Evolutionary conservation across 92 coral and sea anemone genomes (phyloP), one percentile per base, ranked within the genome.

Genomic region (Zoanthus gigantus): DNA sequence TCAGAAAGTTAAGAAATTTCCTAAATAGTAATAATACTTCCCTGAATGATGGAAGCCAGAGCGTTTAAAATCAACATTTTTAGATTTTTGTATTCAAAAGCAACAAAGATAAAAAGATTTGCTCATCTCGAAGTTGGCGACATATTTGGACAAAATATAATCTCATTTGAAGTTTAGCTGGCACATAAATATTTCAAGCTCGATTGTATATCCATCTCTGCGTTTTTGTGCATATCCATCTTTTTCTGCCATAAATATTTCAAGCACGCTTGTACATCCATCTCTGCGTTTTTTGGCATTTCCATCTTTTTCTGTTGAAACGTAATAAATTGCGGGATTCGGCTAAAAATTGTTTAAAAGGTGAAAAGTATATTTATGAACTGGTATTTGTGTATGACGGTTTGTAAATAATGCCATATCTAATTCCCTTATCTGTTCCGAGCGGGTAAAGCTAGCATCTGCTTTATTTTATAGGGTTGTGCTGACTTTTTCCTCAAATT

Each of bases 141-240:
- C 85, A 81, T 81, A 32, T 63, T 10, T 44, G 75, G 50, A 31
- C 60, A 31, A 77, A 81, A 46, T 44, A 32, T 45, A 81, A 46
- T 44, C 58, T 45, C 74, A 81, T 66, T 81, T 81, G 42, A 67
- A 46, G 63, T 81, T 81, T 45, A 45, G 72, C 85, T 23, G 85
- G 50, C 9, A 69, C 45, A 81, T 48, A 52, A 42, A 66, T 32
- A 66, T 47, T 81, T 81, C 52, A 67, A 81, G 56, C 57, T 17
- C 29, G 29, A 17, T 63, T n/a, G 74, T 45, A 28, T 3, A 18
- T 77, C 54, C 23, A 9, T 23, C 12, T 57, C 57, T 54, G 17
- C 34, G n/a, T 56, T n/a, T 18, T 17, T 7, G 42, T 37, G 42
- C 42, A 37, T 37, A 2, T 37, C 42, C 42, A 37, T 37, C 42